Evolutionary conservation across 2,797 vertebrate genomes (phyloP).

Genomic region (Intellagama lesueurii): DNA sequence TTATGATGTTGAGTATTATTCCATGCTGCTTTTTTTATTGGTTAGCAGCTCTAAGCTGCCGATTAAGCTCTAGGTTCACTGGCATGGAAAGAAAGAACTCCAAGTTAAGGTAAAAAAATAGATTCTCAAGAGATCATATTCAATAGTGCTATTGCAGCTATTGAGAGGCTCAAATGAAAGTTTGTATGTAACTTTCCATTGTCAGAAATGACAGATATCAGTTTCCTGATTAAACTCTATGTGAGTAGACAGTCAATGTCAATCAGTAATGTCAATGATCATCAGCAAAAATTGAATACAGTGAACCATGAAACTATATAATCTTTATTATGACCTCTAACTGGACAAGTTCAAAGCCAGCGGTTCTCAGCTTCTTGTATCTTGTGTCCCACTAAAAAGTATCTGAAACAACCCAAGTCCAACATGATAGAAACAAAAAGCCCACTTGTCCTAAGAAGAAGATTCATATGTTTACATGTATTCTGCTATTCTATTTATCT

Average conservation of each 20-base stretch:
- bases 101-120: slow-evolving; percentile 14
- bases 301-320: neutral
- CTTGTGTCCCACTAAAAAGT: too few relatives aligned
- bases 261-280: neutral
- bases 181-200: neutral
- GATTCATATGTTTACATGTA: too few relatives aligned
- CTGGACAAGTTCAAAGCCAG: neutral
- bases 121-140: neutral
- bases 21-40: slow-evolving; percentile 31
- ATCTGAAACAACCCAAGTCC: too few relatives aligned
- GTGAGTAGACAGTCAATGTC: neutral
- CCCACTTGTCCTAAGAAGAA: too few relatives aligned
- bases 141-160: neutral
- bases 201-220: neutral
- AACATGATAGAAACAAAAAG: too few relatives aligned
- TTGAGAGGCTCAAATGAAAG: neutral
- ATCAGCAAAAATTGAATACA: neutral
- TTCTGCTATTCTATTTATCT: too few relatives aligned
- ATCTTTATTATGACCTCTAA: neutral
- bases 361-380: too few relatives aligned
- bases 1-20: slow-evolving; percentile 15
- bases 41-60: neutral
- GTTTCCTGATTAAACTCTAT: neutral
- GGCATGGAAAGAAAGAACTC: slow-evolving; percentile 2
- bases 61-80: neutral